These are phyloP conservation scores for Rhinichthys osculus DNA, from an alignment of 2,797 vertebrate genomes.

Conservation along the genomic window DNA sequence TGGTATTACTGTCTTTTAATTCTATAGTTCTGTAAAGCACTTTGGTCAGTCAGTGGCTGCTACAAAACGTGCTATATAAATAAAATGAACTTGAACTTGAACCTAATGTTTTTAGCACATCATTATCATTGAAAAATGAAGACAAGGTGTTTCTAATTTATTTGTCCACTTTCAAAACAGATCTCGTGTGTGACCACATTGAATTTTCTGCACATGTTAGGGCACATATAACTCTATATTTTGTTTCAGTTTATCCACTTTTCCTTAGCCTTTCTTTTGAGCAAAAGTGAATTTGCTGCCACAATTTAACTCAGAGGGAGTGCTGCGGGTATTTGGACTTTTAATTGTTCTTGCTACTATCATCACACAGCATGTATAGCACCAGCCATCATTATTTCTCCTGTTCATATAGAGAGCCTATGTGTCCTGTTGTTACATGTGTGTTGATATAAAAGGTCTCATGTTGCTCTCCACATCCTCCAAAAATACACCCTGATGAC, in stretches of 20 bases:
- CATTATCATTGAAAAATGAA: background rate
- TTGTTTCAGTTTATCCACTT: constrained; percentile 1
- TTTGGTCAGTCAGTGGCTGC: too few relatives aligned
- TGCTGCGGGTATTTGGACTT: constrained; percentile 26
- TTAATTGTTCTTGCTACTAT: constrained; percentile 42
- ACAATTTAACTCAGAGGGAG: constrained; percentile 2
- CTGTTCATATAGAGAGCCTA: constrained; percentile 36
- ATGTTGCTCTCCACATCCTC: constrained; percentile 35
- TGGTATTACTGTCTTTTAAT: too few relatives aligned
- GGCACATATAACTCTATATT: background rate
- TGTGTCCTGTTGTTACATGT: constrained; percentile 49
- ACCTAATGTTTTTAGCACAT: background rate
- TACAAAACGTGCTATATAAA: too few relatives aligned
- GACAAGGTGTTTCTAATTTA: background rate
- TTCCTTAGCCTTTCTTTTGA: background rate
- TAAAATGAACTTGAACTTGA: too few relatives aligned
- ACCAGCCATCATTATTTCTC: constrained; percentile 51
- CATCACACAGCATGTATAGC: constrained; percentile 45
- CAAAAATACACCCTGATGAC: constrained; percentile 1
- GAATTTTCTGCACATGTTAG: background rate
- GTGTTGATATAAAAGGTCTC: constrained; percentile 59
- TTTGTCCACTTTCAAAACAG: background rate
- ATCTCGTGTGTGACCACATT: background rate
- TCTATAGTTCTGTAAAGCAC: too few relatives aligned
- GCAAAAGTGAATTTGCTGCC: background rate